Conservation (phyloP, 2,797 vertebrate genomes). For the Tokudaia tokunoshimensis region DNA sequence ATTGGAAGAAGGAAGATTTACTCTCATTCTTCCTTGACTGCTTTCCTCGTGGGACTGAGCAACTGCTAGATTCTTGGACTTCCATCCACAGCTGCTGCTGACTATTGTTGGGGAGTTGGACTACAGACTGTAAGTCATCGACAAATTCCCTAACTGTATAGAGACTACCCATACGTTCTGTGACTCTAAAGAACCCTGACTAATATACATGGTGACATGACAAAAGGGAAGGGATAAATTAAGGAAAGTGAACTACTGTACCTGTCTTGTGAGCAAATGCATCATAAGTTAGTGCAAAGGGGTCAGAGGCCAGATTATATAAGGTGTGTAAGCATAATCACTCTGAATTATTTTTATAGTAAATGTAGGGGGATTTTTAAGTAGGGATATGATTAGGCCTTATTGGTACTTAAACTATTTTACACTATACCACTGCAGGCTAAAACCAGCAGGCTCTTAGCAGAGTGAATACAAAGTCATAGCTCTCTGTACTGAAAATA, state of each 20-base stretch:
- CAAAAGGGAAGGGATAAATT: background rate
- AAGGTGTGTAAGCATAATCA: background rate
- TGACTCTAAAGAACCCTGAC: too few relatives aligned
- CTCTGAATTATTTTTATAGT: slow-evolving; percentile 31
- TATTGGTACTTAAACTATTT: background rate
- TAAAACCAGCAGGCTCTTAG: background rate
- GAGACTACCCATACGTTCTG: too few relatives aligned
- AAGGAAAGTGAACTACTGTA: background rate
- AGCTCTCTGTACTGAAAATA: background rate
- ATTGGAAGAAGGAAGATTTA: too few relatives aligned
- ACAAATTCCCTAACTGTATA: too few relatives aligned
- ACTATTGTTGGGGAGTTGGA: too few relatives aligned
- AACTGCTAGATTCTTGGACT: too few relatives aligned
- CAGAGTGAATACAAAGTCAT: background rate
- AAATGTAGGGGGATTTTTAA: background rate
- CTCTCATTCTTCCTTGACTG: too few relatives aligned
- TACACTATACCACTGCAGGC: background rate
- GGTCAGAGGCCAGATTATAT: background rate
- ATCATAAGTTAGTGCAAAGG: background rate
- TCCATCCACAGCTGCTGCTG: too few relatives aligned
- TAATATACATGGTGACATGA: background rate
- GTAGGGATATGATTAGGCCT: background rate
- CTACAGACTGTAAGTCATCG: too few relatives aligned
- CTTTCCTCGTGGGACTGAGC: too few relatives aligned
- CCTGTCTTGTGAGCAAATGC: background rate